Conservation (phyloP, 1,140 invertebrate genomes). For the Anthonomus grandis region DNA sequence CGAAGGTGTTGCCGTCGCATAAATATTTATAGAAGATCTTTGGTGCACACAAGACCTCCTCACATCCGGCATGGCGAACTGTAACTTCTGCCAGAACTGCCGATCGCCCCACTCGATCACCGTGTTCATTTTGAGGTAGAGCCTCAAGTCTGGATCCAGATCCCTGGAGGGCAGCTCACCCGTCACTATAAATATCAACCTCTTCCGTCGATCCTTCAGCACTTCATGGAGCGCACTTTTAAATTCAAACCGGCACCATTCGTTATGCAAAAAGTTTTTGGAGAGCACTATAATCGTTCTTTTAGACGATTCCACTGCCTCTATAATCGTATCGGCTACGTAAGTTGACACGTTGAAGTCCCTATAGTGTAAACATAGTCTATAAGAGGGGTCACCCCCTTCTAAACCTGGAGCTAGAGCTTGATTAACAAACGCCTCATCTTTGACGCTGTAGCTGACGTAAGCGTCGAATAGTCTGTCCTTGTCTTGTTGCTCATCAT, state of each 20-base stretch:
- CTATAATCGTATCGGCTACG: slow-evolving; percentile 83
- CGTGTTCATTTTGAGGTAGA: slow-evolving; percentile 86
- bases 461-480: slow-evolving; percentile 88
- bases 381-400: slow-evolving; percentile 68
- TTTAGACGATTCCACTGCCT: slow-evolving; percentile 85
- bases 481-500: slow-evolving; percentile 72
- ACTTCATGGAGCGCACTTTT: slow-evolving; percentile 89
- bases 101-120: slow-evolving; percentile 89
- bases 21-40: slow-evolving; percentile 62
- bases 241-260: slow-evolving; percentile 93
- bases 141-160: slow-evolving; percentile 82
- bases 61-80: slow-evolving; percentile 84
- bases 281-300: slow-evolving; percentile 87
- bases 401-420: slow-evolving; percentile 80
- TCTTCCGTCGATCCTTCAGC: slow-evolving; percentile 75
- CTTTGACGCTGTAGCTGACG: slow-evolving; percentile 86
- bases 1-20: slow-evolving; percentile 50
- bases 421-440: slow-evolving; percentile 83
- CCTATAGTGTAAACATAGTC: slow-evolving; percentile 81
- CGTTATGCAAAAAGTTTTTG: slow-evolving; percentile 89
- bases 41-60: slow-evolving; percentile 58
- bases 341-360: slow-evolving; percentile 81
- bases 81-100: slow-evolving; percentile 91
- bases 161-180: slow-evolving; percentile 81
- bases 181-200: slow-evolving; percentile 80